Base-by-base conservation (phyloP, 1,140 invertebrate species). In the Magallana angulata region DNA sequence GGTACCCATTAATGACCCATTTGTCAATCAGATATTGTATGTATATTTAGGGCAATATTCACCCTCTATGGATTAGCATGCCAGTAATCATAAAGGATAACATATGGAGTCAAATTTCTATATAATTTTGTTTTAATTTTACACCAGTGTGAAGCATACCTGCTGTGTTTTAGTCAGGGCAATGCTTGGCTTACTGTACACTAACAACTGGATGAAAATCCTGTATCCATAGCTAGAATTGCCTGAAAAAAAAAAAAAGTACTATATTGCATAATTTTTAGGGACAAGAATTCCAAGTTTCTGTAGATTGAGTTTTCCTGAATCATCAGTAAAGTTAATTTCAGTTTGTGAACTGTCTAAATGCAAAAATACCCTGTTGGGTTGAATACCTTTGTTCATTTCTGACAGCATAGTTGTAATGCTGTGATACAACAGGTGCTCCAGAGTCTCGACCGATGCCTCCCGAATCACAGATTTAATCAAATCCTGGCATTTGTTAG, bases 171-270 rank as follows among this genome's bases (percentile, higher is more conserved):
- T 91, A 30, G 85, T 82, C n/a, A 91, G 58, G 57, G 88, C 86
- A 14, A 93, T 87, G 57, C 89, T 87, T 82, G 92, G 90, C 85
- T 90, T 91, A 14, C 89, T 64, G 16, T 90, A 85, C 14, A 91
- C 91, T 64, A 94, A 81, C n/a, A 93, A 60, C 80, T 94, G 93
- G 57, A 94, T 90, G 82, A 94, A 93, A 24, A 94, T 90, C 64
- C 92, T 90, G 88, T 92, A 94, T 5, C 93, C 93, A 92, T 90
- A 90, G 6, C 90, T 90, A 12, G 92, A 91, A n/a, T 90, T 62
- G 60, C 90, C 92, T 93, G 81, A 16, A 59, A 81, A 81, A 14
- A 80, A 18, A 16, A 89, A 57, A 56, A 24, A 9, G 24, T 48
- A 48, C 36, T 48, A 48, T 48, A 48, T 48, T 48, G 36, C 36